A percentile compares a stretch with the other conserved stretches of the same genome.
Evolutionary conservation across 1,140 invertebrate genomes (phyloP).

Genomic region (Aphis craccivora): DNA sequence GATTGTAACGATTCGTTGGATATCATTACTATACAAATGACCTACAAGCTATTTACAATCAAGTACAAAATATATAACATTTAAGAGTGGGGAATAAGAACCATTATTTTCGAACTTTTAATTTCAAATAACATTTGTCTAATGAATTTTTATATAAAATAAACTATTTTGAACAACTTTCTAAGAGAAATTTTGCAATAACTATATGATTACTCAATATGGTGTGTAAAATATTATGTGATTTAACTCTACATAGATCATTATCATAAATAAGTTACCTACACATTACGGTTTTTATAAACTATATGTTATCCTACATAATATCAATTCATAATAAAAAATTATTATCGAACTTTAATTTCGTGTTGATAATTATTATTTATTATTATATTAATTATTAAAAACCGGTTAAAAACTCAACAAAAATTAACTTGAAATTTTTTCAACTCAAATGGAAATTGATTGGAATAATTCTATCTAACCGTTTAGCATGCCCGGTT

Average conservation of each 20-base stretch:
- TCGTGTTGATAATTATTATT: not conserved
- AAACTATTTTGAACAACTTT: slow-evolving; percentile 40
- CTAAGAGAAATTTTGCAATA: slow-evolving; percentile 45
- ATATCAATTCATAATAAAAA: slow-evolving; percentile 26
- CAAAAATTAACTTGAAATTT: slow-evolving; percentile 3
- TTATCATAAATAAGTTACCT: slow-evolving; percentile 28
- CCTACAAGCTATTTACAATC: not conserved
- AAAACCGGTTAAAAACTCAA: slow-evolving; percentile 7
- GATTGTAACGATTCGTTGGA: not conserved
- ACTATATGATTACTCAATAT: slow-evolving; percentile 39
- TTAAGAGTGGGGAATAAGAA: not conserved
- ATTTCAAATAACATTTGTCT: not conserved
- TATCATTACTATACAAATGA: not conserved
- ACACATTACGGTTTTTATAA: slow-evolving; percentile 30
- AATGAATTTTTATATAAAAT: slow-evolving; percentile 10
- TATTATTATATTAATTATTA: not conserved
- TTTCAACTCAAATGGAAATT: not conserved
- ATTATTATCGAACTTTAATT: not conserved
- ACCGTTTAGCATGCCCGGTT: not conserved
- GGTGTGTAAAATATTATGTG: slow-evolving; percentile 32
- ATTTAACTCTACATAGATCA: slow-evolving; percentile 42
- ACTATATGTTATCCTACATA: not conserved
- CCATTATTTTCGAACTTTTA: not conserved
- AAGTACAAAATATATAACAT: not conserved
- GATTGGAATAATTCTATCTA: not conserved